Base-by-base conservation (phyloP, 30 jellyfish, hydroid and myxozoan species). In the Haliclystus octoradiatus region DNA sequence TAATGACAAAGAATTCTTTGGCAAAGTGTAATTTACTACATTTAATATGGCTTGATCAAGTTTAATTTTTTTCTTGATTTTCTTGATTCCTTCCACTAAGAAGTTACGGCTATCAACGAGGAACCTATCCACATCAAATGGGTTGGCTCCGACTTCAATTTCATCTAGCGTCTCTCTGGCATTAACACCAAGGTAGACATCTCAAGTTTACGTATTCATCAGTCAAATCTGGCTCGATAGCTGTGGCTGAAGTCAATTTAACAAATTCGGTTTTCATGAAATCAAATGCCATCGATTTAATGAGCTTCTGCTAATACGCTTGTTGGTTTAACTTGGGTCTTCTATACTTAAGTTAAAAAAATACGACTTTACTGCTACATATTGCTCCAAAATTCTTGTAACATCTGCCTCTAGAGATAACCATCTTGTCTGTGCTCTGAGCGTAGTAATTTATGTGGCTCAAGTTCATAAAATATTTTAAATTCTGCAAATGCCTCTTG, bases 371-470 rank as follows among this genome's bases (percentile, higher is more conserved):
- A 77, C 60, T 2, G 90, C 90, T 2, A 66, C 76, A 34, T 28
- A 66, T 67, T 67, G 82, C 31, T 77, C 69, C 29, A 77, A 5
- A 40, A 77, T 34, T 31, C 82, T 28, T 29, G 61, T 52, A 52
- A 77, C 76, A 33, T 82, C 67, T n/a, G 70, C 63, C 49, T 66
- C 67, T 61, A 62, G 52, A 19, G 77, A 73, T 26, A 73, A 75
- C 78, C 82, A 77, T 52, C 82, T 51, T 50, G 76, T 77, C 34
- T 77, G 76, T 0, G 76, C 0, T 73, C 91, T 3, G 75, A 62
- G 49, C 74, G 33, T 23, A 77, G 76, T 70, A 77, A 4, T 68
- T 77, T 77, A 12, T 27, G 65, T 75, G 82, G 61, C 68, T 31
- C 64, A 69, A 68, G 34, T 77, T 62, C 33, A 69, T 3, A 65